Base-by-base conservation (phyloP, 2,113 vertebrate genomes). In the Marmota flaviventris region DNA sequence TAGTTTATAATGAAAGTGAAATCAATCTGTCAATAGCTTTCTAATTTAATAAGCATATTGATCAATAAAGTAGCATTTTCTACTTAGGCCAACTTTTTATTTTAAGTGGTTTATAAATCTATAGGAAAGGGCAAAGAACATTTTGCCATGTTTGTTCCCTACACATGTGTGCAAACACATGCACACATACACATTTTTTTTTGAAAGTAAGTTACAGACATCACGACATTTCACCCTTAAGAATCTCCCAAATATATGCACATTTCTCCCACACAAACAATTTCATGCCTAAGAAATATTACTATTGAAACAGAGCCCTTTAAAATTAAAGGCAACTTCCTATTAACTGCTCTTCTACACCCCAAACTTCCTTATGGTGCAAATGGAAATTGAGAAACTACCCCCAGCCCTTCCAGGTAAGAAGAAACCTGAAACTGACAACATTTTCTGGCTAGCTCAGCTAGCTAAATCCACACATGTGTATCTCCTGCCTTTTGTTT, bases 171-270 rank as follows among this genome's bases (percentile, higher is more conserved):
- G n/a, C 14, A 61, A 16, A 69, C 16, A 42, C 1, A 34, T 7
- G 5, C 37, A 45, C 11, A 58, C 39, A 78, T 27, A 81, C 24
- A 87, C 29, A 0, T 5, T 63, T 61, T 34, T 51, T 39, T 83
- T 42, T 93, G 7, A 79, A 94, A 95, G 27, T 65, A 89, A 93
- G 42, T 86, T 67, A 76, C 22, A 96, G 85, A 90, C 37, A 61
- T 76, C 56, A 85, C 13, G 34, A 85, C 5, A 16, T 16, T 65
- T 67, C 32, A 72, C 7, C 5, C 1, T 53, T 82, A 86, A 82
- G 4, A 48, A 42, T 70, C 56, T 70, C 65, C 48, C 70, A 34
- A 39, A 45, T 88, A 79, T 9, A 45, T 4, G 7, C 20, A 56
- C 32, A 88, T 88, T 94, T 88, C 16, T 83, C 32, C 73, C 70